A percentile compares a stretch with the other conserved stretches of the same genome.
phyloP scores from a whole-genome alignment of 2,797 vertebrate genomes.

The Enteromius trimaculatus region DNA sequence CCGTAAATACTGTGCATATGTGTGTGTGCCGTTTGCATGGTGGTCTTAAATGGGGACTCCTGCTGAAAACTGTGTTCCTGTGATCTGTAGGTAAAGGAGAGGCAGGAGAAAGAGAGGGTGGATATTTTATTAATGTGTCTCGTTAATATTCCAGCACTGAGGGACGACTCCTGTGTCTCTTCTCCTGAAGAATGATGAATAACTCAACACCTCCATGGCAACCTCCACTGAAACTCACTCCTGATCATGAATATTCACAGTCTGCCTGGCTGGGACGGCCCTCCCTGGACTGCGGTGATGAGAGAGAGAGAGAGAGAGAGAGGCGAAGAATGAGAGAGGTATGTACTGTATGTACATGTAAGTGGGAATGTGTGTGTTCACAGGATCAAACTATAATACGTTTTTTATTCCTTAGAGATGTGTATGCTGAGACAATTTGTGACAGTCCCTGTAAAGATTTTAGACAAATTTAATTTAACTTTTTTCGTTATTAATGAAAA shows the following conservation, averaged over 20 bases:
- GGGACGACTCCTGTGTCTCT: slow-evolving; percentile 78
- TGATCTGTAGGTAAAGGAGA: slow-evolving; percentile 57
- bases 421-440: neutral
- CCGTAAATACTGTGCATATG: neutral
- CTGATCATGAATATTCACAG: slow-evolving; percentile 80
- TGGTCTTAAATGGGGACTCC: slow-evolving; percentile 8
- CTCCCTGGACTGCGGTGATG: slow-evolving; percentile 41
- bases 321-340: neutral
- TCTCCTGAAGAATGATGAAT: slow-evolving; percentile 81
- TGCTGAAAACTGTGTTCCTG: slow-evolving; percentile 2
- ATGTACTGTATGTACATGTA: slow-evolving; percentile 13
- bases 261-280: slow-evolving; percentile 60
- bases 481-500: neutral
- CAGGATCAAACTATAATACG: neutral
- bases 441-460: neutral
- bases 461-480: neutral
- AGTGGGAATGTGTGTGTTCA: slow-evolving; percentile 41
- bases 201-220: slow-evolving; percentile 76
- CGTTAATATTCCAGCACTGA: slow-evolving; percentile 82
- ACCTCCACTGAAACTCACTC: slow-evolving; percentile 72
- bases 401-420: neutral
- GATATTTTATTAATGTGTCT: slow-evolving; percentile 82
- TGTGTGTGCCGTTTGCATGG: slow-evolving; percentile 6
- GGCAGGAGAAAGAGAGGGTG: slow-evolving; percentile 52
- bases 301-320: neutral